phyloP scores from a whole-genome alignment of 2,797 vertebrate species.

The Mallotus villosus region DNA sequence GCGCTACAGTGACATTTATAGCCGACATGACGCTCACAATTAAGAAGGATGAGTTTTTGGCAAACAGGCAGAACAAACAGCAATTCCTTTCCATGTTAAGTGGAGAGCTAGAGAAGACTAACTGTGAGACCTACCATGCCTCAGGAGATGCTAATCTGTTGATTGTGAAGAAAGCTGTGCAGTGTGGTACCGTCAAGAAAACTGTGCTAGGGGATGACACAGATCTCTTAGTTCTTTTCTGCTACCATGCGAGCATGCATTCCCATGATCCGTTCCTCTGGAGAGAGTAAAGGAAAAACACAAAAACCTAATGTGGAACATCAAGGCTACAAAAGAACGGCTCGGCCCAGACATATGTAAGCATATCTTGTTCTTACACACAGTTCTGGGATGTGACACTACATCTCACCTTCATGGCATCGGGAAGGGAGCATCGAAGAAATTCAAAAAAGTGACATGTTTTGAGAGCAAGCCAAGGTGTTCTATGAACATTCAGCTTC shows the following conservation, averaged over 20 bases:
- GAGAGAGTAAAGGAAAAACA: not conserved
- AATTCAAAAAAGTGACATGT: not conserved
- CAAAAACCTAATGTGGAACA: not conserved
- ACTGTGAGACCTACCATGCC: slow-evolving; percentile 5
- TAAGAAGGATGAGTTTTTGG: not conserved
- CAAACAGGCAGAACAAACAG: slow-evolving; percentile 5
- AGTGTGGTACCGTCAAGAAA: slow-evolving; percentile 9
- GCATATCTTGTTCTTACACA: slow-evolving; percentile 10
- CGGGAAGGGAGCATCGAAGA: slow-evolving; percentile 7
- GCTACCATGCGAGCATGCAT: not conserved
- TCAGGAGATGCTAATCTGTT: too few species aligned
- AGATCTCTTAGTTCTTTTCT: slow-evolving; percentile 12
- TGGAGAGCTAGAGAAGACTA: slow-evolving; percentile 14
- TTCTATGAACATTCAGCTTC: not conserved
- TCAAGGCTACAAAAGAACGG: slow-evolving; percentile 9
- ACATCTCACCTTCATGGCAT: slow-evolving; percentile 7
- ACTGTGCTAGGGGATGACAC: slow-evolving; percentile 14
- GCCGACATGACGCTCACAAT: not conserved
- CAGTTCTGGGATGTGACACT: slow-evolving; percentile 11
- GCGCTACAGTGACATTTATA: slow-evolving; percentile 11
- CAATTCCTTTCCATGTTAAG: slow-evolving; percentile 2
- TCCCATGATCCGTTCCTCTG: slow-evolving; percentile 6
- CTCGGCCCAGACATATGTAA: slow-evolving; percentile 1
- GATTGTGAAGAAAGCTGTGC: slow-evolving; percentile 8
- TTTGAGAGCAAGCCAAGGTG: not conserved